A percentile compares a stretch with the other conserved stretches of the same genome.
phyloP scores from a whole-genome alignment of 1,140 invertebrate genomes.

The Cyclargus thomasi region DNA sequence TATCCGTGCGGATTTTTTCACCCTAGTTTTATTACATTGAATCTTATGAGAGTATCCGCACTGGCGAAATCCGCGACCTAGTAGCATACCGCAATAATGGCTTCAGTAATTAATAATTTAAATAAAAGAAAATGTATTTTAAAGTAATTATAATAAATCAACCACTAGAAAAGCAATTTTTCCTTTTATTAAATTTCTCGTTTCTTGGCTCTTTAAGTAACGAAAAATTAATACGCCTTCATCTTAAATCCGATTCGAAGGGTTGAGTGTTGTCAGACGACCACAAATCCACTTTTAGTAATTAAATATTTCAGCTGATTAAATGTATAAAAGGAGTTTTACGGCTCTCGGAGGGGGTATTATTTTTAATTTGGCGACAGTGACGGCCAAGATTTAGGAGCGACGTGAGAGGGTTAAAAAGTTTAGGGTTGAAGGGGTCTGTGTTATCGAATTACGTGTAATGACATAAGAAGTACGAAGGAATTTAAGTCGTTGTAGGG shows the following conservation, averaged over 20 bases:
- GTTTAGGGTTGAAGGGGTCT: constrained; percentile 43
- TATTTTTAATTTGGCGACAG: constrained; percentile 63
- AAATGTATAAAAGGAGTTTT: constrained; percentile 51
- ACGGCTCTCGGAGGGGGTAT: constrained; percentile 42
- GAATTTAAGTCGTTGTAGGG: background rate
- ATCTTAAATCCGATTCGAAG: constrained; percentile 33
- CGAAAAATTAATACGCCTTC: constrained; percentile 19
- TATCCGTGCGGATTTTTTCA: no score
- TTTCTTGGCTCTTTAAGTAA: background rate
- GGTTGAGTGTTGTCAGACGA: constrained; percentile 44
- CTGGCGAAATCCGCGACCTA: no score
- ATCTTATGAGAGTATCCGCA: no score
- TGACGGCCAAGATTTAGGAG: constrained; percentile 48
- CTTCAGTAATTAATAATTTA: no score
- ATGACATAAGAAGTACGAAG: constrained; percentile 52
- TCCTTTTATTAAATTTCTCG: no score
- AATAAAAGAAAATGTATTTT: no score
- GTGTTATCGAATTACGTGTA: constrained; percentile 47
- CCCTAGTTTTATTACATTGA: no score
- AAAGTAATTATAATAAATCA: no score
- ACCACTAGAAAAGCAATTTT: no score
- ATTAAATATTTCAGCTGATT: constrained; percentile 73
- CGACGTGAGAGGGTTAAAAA: constrained; percentile 51
- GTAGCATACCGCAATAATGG: no score
- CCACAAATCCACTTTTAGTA: constrained; percentile 45